phyloP scores from a whole-genome alignment of 2,113 vertebrate genomes.

The Calyptommatus sinebrachiatus region DNA sequence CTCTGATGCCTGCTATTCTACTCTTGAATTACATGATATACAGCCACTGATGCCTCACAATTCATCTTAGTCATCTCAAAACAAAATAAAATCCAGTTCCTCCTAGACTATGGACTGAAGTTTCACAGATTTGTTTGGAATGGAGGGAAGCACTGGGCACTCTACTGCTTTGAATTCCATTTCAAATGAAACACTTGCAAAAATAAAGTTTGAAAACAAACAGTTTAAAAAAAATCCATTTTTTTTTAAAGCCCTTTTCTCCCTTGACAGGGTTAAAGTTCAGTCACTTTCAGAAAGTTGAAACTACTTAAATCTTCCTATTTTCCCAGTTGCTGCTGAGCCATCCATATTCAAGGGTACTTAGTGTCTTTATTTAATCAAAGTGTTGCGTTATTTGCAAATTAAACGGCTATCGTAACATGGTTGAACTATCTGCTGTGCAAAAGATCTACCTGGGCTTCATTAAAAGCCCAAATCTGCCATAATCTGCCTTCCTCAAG shows the following conservation, averaged over 20 bases:
- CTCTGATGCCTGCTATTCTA: not conserved
- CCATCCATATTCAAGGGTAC: no score
- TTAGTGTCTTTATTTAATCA: no score
- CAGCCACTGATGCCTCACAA: not conserved
- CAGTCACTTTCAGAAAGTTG: not conserved
- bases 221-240: not conserved
- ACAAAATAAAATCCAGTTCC: not conserved
- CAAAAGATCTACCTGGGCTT: not conserved
- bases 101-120: no score
- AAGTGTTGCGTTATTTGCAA: no score
- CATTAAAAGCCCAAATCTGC: not conserved
- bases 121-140: no score
- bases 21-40: not conserved
- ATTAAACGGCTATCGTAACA: no score
- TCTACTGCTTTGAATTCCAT: no score
- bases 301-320: not conserved
- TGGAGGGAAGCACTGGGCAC: no score
- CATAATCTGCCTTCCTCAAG: not conserved
- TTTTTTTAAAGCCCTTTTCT: not conserved
- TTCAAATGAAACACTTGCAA: no score
- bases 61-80: not conserved
- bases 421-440: not conserved
- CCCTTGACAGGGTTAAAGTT: not conserved
- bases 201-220: not conserved
- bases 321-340: not conserved